Evolutionary conservation across 35 echinoderm and acorn worm genomes (phyloP).

Genomic region (Eucidaris tribuloides): DNA sequence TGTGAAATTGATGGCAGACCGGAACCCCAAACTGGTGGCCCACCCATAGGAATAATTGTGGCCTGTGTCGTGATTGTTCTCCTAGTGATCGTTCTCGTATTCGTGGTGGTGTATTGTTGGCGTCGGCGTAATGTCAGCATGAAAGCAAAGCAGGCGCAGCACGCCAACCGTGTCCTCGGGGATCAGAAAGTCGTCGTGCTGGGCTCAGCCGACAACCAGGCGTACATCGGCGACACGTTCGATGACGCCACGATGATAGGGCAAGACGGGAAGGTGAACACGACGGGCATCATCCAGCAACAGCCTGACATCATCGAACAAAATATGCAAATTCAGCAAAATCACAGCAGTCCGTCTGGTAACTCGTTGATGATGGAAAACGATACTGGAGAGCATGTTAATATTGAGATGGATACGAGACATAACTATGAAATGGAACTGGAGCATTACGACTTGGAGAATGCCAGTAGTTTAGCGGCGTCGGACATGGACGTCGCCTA

Average conservation of each 20-base stretch:
- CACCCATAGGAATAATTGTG: slow-evolving; percentile 31
- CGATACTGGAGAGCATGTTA: slow-evolving; percentile 33
- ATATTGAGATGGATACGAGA: slow-evolving; percentile 21
- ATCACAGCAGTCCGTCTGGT: slow-evolving; percentile 25
- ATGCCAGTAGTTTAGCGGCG: slow-evolving; percentile 97
- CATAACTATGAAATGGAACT: slow-evolving; percentile 13
- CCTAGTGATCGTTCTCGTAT: slow-evolving; percentile 40
- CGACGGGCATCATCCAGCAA: slow-evolving; percentile 16
- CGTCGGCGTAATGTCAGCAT: neutral
- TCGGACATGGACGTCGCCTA: slow-evolving; percentile 96
- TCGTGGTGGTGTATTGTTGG: slow-evolving; percentile 13
- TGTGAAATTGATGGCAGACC: too few relatives aligned
- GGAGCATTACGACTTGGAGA: slow-evolving; percentile 97
- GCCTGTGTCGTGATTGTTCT: slow-evolving; percentile 31
- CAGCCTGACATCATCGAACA: slow-evolving; percentile 87
- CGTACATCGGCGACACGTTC: slow-evolving; percentile 64
- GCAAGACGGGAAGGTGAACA: slow-evolving; percentile 3
- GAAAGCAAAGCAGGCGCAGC: neutral
- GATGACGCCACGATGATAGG: slow-evolving; percentile 94
- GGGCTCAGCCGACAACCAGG: slow-evolving; percentile 51
- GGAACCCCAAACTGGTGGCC: neutral
- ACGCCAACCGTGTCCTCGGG: neutral
- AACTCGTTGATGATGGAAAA: slow-evolving; percentile 62
- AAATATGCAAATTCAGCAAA: slow-evolving; percentile 56
- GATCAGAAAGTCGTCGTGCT: neutral